Evolutionary conservation across 2,113 vertebrate species (phyloP).

Genomic region (Corythornis madagascariensis): DNA sequence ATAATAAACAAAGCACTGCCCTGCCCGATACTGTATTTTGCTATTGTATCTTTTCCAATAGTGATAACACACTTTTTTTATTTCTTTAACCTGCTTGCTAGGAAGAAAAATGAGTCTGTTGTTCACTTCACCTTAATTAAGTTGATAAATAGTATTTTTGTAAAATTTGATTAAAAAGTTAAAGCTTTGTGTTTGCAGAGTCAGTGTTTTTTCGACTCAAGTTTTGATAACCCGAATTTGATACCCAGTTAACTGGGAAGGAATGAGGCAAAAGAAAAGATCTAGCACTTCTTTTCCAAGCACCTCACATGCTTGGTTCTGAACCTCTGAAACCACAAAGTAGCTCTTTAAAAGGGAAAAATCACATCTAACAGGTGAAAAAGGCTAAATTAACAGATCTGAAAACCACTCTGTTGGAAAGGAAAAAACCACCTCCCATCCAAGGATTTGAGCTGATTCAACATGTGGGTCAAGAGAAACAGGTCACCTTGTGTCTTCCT

Average conservation of each 20-base stretch:
- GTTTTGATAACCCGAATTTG: not conserved
- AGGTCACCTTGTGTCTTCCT: not conserved
- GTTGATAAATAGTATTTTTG: slow-evolving; percentile 26
- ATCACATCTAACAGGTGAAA: not conserved
- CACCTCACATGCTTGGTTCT: not conserved
- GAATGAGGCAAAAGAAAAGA: not conserved
- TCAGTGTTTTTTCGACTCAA: slow-evolving; percentile 18
- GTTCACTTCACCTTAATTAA: slow-evolving; percentile 42
- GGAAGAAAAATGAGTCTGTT: not conserved
- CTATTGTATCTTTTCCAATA: not conserved
- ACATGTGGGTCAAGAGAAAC: not conserved
- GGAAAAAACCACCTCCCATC: not conserved
- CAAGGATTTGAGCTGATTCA: fast-evolving
- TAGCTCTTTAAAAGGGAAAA: not conserved
- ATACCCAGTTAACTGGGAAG: not conserved
- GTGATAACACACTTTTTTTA: slow-evolving; percentile 17
- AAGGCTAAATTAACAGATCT: not conserved
- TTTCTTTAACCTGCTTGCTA: slow-evolving; percentile 15
- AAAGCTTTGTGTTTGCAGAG: not conserved
- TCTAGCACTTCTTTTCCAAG: not conserved
- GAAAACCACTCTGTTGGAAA: not conserved
- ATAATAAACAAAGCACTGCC: fast-evolving
- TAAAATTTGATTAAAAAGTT: slow-evolving; percentile 10
- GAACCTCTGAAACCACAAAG: not conserved
- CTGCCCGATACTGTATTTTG: not conserved